Percentiles rank a stretch among this genome's conserved stretches.
Conservation (phyloP, 92 coral and sea anemone genomes). For the Parazoanthus darwini region DNA sequence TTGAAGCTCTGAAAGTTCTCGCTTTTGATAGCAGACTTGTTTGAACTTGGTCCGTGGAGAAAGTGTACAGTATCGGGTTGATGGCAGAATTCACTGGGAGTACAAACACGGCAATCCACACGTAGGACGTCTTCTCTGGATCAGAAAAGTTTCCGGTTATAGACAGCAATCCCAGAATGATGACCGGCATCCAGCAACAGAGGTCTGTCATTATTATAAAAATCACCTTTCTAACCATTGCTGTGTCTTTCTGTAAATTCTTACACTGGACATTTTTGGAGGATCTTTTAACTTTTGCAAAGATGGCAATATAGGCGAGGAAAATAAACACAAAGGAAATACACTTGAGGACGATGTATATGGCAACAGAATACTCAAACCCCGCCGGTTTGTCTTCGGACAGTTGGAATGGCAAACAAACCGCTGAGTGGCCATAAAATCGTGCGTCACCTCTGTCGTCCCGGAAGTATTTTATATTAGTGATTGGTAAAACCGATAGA, state of each 20-base stretch:
- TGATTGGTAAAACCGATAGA: conserved; percentile 10
- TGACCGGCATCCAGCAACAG: conserved; percentile 47
- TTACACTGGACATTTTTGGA: conserved; percentile 23
- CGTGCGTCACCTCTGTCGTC: conserved; percentile 16
- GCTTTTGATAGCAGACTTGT: not conserved
- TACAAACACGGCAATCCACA: conserved; percentile 79
- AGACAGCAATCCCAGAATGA: conserved; percentile 58
- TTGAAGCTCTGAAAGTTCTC: not conserved
- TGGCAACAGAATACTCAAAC: conserved; percentile 43
- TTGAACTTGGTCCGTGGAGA: conserved; percentile 61
- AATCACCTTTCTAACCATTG: conserved; percentile 42
- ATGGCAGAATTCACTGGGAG: conserved; percentile 71
- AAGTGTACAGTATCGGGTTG: conserved; percentile 76
- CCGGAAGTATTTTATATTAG: conserved; percentile 5
- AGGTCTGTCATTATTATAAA: conserved; percentile 20
- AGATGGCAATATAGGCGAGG: conserved; percentile 43
- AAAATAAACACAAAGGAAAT: conserved; percentile 45
- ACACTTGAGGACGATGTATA: conserved; percentile 40
- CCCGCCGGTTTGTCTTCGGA: conserved; percentile 46
- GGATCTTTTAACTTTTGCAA: conserved; percentile 2
- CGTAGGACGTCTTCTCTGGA: conserved; percentile 54
- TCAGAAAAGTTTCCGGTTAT: conserved; percentile 61
- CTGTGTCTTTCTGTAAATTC: conserved; percentile 27
- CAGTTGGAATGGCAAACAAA: conserved; percentile 46
- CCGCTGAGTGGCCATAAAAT: conserved; percentile 47